These are phyloP conservation scores for Sceloporus undulatus DNA, from an alignment of 2,113 vertebrate genomes.

Conservation along the genomic window DNA sequence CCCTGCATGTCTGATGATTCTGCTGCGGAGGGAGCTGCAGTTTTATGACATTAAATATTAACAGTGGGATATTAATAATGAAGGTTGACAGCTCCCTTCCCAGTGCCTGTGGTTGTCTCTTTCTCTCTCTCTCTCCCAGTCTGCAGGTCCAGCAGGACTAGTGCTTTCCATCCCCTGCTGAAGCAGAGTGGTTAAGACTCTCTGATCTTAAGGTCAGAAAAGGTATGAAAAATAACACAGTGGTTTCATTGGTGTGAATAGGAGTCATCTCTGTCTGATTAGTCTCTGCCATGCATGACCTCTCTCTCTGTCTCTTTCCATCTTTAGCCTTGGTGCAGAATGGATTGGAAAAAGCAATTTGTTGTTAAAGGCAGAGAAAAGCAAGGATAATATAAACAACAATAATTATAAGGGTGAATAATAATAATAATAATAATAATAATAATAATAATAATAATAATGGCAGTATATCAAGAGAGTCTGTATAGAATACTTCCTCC, in stretches of 20 bases:
- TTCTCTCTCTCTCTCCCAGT: constrained; percentile 76
- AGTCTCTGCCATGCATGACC: constrained; percentile 72
- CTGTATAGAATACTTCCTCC: constrained; percentile 15
- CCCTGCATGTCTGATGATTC: constrained; percentile 78
- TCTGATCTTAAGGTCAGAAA: constrained; percentile 83
- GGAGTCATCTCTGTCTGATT: constrained; percentile 72
- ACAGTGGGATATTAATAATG: constrained; percentile 92
- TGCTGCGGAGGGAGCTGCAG: constrained; percentile 78
- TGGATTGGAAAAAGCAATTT: constrained; percentile 83
- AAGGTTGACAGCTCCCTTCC: constrained; percentile 91
- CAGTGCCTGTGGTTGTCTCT: constrained; percentile 80
- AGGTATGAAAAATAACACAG: constrained; percentile 83
- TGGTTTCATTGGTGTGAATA: constrained; percentile 80
- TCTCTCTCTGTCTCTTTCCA: constrained; percentile 70
- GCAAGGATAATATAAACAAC: constrained; percentile 63
- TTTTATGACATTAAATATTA: constrained; percentile 98
- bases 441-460: constrained; percentile 39
- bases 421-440: no score
- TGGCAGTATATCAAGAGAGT: background rate
- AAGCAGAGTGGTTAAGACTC: constrained; percentile 76
- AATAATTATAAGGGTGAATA: no score
- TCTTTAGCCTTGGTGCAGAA: constrained; percentile 81
- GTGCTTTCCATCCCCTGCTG: constrained; percentile 61
- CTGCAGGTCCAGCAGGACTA: constrained; percentile 73
- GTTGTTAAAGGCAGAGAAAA: constrained; percentile 52